Base-by-base conservation (phyloP, 2,888 invertebrate genomes). In the Prenolepis imparis region DNA sequence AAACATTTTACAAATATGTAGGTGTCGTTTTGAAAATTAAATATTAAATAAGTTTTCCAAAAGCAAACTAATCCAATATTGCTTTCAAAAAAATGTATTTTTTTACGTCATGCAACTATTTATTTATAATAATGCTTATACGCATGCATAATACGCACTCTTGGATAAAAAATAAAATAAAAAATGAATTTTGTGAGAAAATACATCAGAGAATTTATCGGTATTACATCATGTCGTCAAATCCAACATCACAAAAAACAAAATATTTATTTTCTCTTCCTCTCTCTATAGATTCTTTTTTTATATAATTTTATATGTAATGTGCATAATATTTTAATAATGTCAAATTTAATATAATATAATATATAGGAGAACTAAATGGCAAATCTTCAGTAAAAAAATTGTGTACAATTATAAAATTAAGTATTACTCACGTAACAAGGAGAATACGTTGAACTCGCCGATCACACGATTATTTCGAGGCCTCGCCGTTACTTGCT, bases 371-470 rank as follows among this genome's bases (percentile, higher is more conserved):
- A 5, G 6, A 48, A 48, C 18, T 48, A 48, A 48, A 18, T 48
- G 18, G 6, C 18, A 48, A 18, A 48, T 48, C 5, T 5, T 52
- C n/a, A 52, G n/a, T n/a, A 48, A 48, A 15, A 44, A 48, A 4
- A 48, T 52, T 52, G n/a, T 52, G 1, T 52, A 52, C n/a, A 52
- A 52, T 57, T 57, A 57, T 57, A 57, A 57, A 55, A 72, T 39
- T 57, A 55, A 72, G 6, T 55, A 55, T 39, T 36, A 36, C 21
- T 70, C 6, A 44, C 8, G 9, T 3, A 32, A 75, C 1, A 15
- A 63, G 18, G 36, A 75, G 64, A 48, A 44, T 75, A 41, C 32
- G 12, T 67, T 78, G 63, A 78, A 67, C 74, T 74, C 64, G 12
- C 21, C 32, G 39, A 39, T 55, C 52, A 39, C 77, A 39, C 24